A percentile compares a stretch with the other conserved stretches of the same genome.
Evolutionary conservation across 2,888 invertebrate species (phyloP).

Genomic region (Itoplectis maculator): DNA sequence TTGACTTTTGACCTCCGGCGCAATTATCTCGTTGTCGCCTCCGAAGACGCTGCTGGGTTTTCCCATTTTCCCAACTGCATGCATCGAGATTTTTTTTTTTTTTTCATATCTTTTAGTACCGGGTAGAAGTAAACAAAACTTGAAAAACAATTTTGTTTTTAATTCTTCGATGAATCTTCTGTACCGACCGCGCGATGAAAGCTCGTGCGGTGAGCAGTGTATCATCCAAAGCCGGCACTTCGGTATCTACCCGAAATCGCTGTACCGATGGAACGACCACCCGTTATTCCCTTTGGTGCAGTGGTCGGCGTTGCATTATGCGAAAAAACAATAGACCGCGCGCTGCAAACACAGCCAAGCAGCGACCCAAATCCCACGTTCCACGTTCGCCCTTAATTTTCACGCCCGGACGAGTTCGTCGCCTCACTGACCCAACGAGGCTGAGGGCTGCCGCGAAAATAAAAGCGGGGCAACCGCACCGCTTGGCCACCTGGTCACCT

Average conservation of each 20-base stretch:
- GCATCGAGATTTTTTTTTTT: not conserved
- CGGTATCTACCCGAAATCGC: not conserved
- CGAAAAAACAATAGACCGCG: slow-evolving; percentile 62
- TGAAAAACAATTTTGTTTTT: no score
- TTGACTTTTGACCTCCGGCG: not conserved
- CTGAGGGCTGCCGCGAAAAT: not conserved
- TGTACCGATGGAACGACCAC: not conserved
- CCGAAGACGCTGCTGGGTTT: not conserved
- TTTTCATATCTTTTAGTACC: no score
- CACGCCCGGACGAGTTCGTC: not conserved
- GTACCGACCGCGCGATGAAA: not conserved
- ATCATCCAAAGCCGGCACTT: not conserved
- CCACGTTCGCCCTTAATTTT: slow-evolving; percentile 68
- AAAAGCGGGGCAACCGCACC: no score
- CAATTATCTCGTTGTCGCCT: not conserved
- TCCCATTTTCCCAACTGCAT: not conserved
- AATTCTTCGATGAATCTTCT: not conserved
- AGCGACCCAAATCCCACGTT: slow-evolving; percentile 68
- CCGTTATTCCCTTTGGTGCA: not conserved
- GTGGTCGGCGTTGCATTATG: slow-evolving; percentile 39
- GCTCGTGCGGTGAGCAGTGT: not conserved
- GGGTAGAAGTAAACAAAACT: no score
- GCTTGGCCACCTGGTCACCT: no score
- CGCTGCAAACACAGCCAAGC: slow-evolving; percentile 3
- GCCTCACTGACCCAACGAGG: not conserved